Conservation (phyloP, 2,113 vertebrate species). For the Nesospiza acunhae region DNA sequence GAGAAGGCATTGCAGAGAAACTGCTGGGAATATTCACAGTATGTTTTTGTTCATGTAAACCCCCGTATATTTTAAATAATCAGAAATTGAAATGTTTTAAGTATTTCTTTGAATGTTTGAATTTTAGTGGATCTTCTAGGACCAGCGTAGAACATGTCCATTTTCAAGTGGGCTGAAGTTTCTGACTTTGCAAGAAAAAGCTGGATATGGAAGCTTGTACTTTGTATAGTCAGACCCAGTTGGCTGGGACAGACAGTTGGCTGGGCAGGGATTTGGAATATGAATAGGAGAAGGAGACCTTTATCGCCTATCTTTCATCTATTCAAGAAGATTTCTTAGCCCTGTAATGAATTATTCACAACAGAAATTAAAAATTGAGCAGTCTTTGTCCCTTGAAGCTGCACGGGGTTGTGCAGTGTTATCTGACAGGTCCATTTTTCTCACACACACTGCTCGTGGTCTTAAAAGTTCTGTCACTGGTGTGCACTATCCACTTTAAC, state of each 20-base stretch:
- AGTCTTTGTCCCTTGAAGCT: slow-evolving; percentile 14
- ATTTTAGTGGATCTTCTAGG: neutral
- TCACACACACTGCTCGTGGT: neutral
- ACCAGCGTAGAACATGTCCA: neutral
- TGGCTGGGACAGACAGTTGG: neutral
- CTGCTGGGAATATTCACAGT: neutral
- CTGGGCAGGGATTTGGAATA: neutral
- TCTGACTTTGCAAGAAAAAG: neutral
- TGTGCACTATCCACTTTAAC: neutral
- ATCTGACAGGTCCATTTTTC: slow-evolving; percentile 46
- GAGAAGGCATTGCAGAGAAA: neutral
- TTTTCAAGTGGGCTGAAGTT: neutral
- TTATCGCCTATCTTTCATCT: slow-evolving; percentile 6
- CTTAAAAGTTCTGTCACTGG: neutral
- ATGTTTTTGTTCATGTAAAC: neutral
- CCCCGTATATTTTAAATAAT: neutral
- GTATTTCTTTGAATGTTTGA: neutral
- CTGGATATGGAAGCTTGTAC: neutral
- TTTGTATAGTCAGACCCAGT: neutral
- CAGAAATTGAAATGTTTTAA: neutral
- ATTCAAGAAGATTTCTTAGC: slow-evolving; percentile 17
- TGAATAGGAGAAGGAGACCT: neutral
- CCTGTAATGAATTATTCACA: slow-evolving; percentile 35
- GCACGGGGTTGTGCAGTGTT: neutral
- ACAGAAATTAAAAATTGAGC: slow-evolving; percentile 36